Conservation (phyloP, 2,888 invertebrate genomes). For the Rhingia rostrata region DNA sequence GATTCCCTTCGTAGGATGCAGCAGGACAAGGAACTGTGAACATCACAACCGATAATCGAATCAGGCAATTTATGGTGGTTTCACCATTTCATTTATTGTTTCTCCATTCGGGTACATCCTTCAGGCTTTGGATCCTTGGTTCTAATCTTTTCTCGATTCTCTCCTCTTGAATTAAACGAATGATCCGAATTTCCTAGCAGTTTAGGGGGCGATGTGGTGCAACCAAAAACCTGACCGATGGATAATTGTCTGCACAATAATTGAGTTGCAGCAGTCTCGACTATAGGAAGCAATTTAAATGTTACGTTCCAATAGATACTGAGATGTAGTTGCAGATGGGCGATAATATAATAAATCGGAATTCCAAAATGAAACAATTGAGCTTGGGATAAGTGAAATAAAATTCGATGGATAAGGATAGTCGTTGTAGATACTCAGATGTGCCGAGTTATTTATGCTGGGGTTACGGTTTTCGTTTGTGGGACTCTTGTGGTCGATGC, state of each 20-base stretch:
- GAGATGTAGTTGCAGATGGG: slow-evolving; percentile 29
- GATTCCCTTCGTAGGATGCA: slow-evolving; percentile 25
- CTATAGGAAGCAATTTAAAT: slow-evolving; percentile 32
- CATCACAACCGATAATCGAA: slow-evolving; percentile 70
- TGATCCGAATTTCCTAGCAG: slow-evolving; percentile 40
- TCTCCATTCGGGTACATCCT: slow-evolving; percentile 47
- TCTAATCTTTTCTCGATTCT: slow-evolving; percentile 30
- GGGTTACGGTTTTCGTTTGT: background rate
- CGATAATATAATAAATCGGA: slow-evolving; percentile 50
- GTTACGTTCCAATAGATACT: slow-evolving; percentile 12
- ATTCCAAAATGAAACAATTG: slow-evolving; percentile 48
- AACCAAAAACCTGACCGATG: slow-evolving; percentile 62
- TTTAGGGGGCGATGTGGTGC: slow-evolving; percentile 49
- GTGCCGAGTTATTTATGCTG: background rate
- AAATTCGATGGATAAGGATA: slow-evolving; percentile 12
- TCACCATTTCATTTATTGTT: slow-evolving; percentile 70
- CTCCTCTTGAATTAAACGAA: slow-evolving; percentile 53
- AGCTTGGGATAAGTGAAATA: slow-evolving; percentile 32
- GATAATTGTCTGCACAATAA: slow-evolving; percentile 70
- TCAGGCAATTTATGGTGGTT: slow-evolving; percentile 72
- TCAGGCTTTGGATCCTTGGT: background rate
- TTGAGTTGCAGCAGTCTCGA: slow-evolving; percentile 50
- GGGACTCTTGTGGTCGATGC: background rate
- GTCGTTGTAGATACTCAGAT: background rate
- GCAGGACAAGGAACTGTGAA: slow-evolving; percentile 49